Evolutionary conservation across 2,797 vertebrate genomes (phyloP), one percentile per base, ranked within the genome.

Genomic region (Argentina silus): DNA sequence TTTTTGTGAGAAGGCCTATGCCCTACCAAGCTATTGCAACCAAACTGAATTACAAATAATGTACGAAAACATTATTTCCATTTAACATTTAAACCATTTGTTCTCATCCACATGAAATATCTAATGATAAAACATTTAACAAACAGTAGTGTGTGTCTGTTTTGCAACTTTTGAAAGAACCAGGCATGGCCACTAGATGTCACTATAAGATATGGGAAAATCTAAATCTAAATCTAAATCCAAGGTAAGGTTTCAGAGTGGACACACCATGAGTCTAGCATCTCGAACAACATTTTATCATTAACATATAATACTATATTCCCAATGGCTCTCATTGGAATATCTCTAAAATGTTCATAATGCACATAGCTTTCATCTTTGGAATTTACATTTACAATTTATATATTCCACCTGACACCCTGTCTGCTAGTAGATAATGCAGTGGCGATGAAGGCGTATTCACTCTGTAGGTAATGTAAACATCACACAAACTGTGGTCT

Each of bases 151-250:
- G 21, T 23, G 14, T 8, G 15, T 27, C 57, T 59, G 21, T 12
- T 12, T 23, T 11, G 36, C n/a, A 48, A 0, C 7, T 59, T n/a
- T 0, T 55, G 1, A 62, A 57, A 47, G 42, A 45, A 10, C 48
- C 12, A 27, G 19, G 0, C 64, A 36, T 17, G 1, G 51, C 90
- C 94, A 90, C 92, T 93, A 93, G 93, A 91, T 94, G 93, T 89
- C 91, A 85, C 73, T 92, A 83, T 81, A 90, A 91, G 86, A 90
- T 27, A 75, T 77, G 79, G 82, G 78, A 85, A 84, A 74, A 65
- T 4, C 59, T 0, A 3, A 45, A 72, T 57, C 64, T 60, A 62
- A 73, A 61, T 27, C 11, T 45, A 1, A 48, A 6, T 48, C 4
- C 36, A 62, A 62, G 60, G 14, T 23, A 7, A 15, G n/a, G 8